phyloP scores from a whole-genome alignment of 2,113 vertebrate genomes.

The Holacanthus passer region DNA sequence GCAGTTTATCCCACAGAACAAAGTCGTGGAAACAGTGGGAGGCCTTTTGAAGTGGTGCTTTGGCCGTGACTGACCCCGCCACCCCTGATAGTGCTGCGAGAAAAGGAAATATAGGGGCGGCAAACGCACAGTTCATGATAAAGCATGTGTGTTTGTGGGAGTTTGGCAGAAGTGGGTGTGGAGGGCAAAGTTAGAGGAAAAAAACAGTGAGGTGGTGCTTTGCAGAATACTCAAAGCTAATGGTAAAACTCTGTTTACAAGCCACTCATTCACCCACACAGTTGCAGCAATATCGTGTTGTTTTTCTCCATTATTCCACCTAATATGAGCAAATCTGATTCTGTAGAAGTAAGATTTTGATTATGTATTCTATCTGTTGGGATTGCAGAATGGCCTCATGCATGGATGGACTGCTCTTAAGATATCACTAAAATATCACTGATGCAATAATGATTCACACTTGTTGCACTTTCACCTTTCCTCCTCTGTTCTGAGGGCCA shows the following conservation, averaged over 20 bases:
- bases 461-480: neutral
- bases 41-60: slow-evolving; percentile 31
- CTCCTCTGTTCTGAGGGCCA: neutral
- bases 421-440: neutral
- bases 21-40: slow-evolving; percentile 39
- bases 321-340: neutral
- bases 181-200: slow-evolving; percentile 13
- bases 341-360: neutral
- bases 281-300: neutral
- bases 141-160: slow-evolving; percentile 29
- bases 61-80: slow-evolving; percentile 15
- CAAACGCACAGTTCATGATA: slow-evolving; percentile 42
- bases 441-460: neutral
- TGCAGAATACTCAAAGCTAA: neutral
- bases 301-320: slow-evolving; percentile 19
- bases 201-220: slow-evolving; percentile 3
- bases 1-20: slow-evolving; percentile 23
- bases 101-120: slow-evolving; percentile 38
- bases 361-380: neutral
- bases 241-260: slow-evolving; percentile 18
- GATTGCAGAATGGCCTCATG: neutral
- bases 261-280: slow-evolving; percentile 36
- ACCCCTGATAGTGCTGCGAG: slow-evolving; percentile 3
- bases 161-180: slow-evolving; percentile 17
- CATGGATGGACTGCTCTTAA: neutral